Conservation (phyloP, 2,888 invertebrate species). For the Diachrysia chrysitis region DNA sequence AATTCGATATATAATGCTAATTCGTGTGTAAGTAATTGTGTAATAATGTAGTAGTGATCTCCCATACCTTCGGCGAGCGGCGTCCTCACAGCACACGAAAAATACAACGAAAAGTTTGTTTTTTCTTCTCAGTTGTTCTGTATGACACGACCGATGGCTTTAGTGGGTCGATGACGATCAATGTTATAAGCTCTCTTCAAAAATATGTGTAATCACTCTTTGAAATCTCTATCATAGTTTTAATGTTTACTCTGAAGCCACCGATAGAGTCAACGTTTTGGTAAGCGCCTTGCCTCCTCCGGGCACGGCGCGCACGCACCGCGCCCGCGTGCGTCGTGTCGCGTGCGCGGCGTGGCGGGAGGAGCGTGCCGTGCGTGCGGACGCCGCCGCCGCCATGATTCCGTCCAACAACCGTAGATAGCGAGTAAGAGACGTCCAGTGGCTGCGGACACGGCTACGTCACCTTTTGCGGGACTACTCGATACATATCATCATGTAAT, state of each 20-base stretch:
- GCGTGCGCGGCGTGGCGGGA: constrained; percentile 58
- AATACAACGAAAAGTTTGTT: constrained; percentile 86
- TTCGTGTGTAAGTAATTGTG: constrained; percentile 87
- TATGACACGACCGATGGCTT: constrained; percentile 65
- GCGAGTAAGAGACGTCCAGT: constrained; percentile 90
- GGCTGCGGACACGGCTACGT: constrained; percentile 89
- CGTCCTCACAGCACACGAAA: constrained; percentile 73
- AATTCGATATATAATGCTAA: constrained; percentile 86
- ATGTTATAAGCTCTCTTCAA: constrained; percentile 68
- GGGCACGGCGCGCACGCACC: constrained; percentile 60
- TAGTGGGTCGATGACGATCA: constrained; percentile 53
- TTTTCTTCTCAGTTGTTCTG: constrained; percentile 76
- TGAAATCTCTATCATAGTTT: constrained; percentile 50
- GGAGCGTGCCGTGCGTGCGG: constrained; percentile 60
- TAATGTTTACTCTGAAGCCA: constrained; percentile 59
- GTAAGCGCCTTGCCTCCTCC: constrained; percentile 60
- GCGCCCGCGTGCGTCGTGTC: constrained; percentile 70
- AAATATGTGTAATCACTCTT: constrained; percentile 54
- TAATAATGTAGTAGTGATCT: constrained; percentile 88
- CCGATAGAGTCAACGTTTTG: constrained; percentile 64
- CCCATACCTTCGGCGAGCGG: constrained; percentile 86
- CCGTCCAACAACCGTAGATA: constrained; percentile 90
- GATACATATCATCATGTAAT: constrained; percentile 93
- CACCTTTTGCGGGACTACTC: constrained; percentile 91
- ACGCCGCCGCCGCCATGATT: constrained; percentile 87